Conservation (phyloP, 2,797 vertebrate species). For the Heliangelus exortis region DNA sequence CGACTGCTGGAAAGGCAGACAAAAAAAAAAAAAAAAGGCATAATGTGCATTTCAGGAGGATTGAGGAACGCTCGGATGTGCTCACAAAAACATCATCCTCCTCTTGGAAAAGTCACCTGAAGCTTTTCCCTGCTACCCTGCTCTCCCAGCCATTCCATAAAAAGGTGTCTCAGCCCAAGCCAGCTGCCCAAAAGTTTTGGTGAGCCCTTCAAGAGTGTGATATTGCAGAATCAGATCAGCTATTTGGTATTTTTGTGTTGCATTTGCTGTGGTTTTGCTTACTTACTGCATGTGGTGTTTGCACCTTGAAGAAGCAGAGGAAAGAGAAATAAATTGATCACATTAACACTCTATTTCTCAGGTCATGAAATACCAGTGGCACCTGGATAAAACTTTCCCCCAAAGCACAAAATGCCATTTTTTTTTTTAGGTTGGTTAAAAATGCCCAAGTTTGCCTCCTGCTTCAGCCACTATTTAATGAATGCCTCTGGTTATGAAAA, state of each 20-base stretch:
- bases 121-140: not conserved
- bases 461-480: conserved; percentile 52
- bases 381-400: not conserved
- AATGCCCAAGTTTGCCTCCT: conserved; percentile 47
- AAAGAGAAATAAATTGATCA: not conserved
- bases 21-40: too few relatives aligned
- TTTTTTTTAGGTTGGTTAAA: conserved; percentile 14
- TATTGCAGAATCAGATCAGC: not conserved
- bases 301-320: not conserved
- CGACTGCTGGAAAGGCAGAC: not conserved
- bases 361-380: not conserved
- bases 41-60: accelerated
- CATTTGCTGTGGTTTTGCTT: not conserved
- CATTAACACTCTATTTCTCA: not conserved
- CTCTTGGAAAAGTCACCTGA: not conserved
- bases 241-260: accelerated
- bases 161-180: not conserved
- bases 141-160: not conserved
- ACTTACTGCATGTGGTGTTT: accelerated
- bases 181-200: not conserved
- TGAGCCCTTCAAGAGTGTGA: accelerated
- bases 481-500: conserved; percentile 41
- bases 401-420: not conserved
- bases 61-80: accelerated
- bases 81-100: not conserved